These are phyloP conservation scores for Perizoma flavofasciatum DNA, from an alignment of 2,888 invertebrate genomes.

Conservation along the genomic window DNA sequence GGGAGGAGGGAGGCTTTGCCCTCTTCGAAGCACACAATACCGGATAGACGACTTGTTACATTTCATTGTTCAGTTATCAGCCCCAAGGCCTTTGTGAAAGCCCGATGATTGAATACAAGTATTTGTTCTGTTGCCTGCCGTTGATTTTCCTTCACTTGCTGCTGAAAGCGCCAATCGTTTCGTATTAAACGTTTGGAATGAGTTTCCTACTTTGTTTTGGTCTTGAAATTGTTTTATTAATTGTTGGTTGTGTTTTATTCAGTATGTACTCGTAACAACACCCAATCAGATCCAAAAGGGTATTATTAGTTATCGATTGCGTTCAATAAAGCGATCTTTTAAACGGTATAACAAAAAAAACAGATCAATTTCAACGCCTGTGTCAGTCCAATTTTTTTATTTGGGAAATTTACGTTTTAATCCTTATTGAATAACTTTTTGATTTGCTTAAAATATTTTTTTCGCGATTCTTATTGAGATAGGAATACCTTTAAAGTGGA, in stretches of 20 bases:
- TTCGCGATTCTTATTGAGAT: too few relatives aligned
- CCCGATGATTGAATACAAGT: constrained; percentile 82
- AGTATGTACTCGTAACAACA: too few relatives aligned
- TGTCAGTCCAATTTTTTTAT: too few relatives aligned
- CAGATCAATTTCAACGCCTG: too few relatives aligned
- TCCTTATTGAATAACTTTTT: too few relatives aligned
- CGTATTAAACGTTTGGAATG: constrained; percentile 66
- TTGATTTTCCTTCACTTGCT: constrained; percentile 75
- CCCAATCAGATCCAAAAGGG: too few relatives aligned
- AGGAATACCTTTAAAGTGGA: too few relatives aligned
- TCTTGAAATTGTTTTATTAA: constrained; percentile 10
- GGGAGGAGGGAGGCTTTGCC: constrained; percentile 1
- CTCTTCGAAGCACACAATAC: constrained; percentile 71
- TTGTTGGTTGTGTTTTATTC: background rate
- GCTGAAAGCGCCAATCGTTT: constrained; percentile 72
- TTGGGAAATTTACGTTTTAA: too few relatives aligned
- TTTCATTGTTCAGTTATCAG: constrained; percentile 84
- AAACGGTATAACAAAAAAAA: too few relatives aligned
- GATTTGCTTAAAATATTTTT: too few relatives aligned
- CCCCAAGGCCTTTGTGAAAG: constrained; percentile 77
- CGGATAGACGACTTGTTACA: constrained; percentile 83
- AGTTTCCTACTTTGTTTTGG: constrained; percentile 49
- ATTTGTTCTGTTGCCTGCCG: constrained; percentile 81
- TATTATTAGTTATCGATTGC: too few relatives aligned
- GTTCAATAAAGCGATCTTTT: too few relatives aligned